Evolutionary conservation across 2,797 vertebrate genomes (phyloP).

Genomic region (Myripristis jacobus): DNA sequence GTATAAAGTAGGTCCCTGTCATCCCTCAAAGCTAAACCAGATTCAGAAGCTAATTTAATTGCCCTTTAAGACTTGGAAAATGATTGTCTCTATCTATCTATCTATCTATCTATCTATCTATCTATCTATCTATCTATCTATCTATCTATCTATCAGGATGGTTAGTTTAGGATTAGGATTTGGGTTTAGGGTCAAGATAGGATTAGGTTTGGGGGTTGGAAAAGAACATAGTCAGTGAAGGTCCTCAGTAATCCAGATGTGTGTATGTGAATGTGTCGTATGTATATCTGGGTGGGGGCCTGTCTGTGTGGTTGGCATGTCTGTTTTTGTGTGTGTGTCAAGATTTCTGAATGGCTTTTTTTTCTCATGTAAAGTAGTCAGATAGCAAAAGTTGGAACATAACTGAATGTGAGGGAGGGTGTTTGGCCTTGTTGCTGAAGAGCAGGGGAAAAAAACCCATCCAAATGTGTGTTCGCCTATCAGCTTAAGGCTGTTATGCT

Average conservation of each 20-base stretch:
- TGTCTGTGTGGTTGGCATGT: neutral
- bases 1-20: too few relatives aligned
- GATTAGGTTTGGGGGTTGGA: neutral
- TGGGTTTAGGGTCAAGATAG: neutral
- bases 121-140: too few relatives aligned
- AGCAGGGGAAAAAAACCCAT: neutral
- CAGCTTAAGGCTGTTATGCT: neutral
- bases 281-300: neutral
- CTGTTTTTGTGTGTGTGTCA: slow-evolving; percentile 5
- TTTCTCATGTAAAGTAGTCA: slow-evolving; percentile 65
- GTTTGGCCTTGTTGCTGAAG: slow-evolving; percentile 15
- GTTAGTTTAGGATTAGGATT: too few relatives aligned
- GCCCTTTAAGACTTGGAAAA: too few relatives aligned
- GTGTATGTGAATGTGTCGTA: neutral
- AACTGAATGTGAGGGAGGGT: slow-evolving; percentile 46
- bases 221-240: neutral
- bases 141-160: too few relatives aligned
- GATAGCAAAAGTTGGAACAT: slow-evolving; percentile 43
- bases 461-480: too few relatives aligned
- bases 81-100: too few relatives aligned
- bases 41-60: too few relatives aligned
- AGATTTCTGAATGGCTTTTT: slow-evolving; percentile 58
- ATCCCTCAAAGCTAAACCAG: too few relatives aligned
- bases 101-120: too few relatives aligned
- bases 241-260: slow-evolving; percentile 2